Evolutionary conservation across 1,140 invertebrate genomes (phyloP).

Genomic region (Heliconius congener): DNA sequence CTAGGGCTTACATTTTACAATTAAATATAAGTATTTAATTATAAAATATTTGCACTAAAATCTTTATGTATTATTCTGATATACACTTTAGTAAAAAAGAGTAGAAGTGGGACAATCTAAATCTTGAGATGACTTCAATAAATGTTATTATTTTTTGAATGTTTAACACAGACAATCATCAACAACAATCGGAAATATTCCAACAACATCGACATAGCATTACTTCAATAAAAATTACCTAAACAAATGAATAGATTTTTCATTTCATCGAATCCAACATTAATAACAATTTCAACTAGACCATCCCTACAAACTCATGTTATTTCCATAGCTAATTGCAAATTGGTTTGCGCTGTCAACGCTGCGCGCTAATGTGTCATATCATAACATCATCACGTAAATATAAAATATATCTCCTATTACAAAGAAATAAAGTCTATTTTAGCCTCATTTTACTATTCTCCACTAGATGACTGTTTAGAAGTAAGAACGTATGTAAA

Average conservation of each 20-base stretch:
- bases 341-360: slow-evolving; percentile 72
- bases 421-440: not conserved
- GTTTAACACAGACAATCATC: too few species aligned
- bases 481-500: slow-evolving; percentile 2
- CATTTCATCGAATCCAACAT: not conserved
- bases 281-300: slow-evolving; percentile 20
- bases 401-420: slow-evolving; percentile 4
- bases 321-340: slow-evolving; percentile 78
- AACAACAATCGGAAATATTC: too few species aligned
- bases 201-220: accelerated
- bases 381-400: slow-evolving; percentile 41
- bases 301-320: slow-evolving; percentile 48
- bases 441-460: not conserved
- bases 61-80: too few species aligned
- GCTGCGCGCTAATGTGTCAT: slow-evolving; percentile 72
- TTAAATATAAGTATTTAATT: too few species aligned
- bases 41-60: too few species aligned
- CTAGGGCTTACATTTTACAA: too few species aligned
- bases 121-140: too few species aligned
- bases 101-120: too few species aligned
- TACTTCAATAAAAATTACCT: too few species aligned
- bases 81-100: too few species aligned
- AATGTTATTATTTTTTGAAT: too few species aligned
- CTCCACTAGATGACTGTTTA: not conserved
- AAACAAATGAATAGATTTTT: not conserved